These are phyloP conservation scores for Margarornis squamiger DNA, from an alignment of 2,797 vertebrate species.

Conservation along the genomic window DNA sequence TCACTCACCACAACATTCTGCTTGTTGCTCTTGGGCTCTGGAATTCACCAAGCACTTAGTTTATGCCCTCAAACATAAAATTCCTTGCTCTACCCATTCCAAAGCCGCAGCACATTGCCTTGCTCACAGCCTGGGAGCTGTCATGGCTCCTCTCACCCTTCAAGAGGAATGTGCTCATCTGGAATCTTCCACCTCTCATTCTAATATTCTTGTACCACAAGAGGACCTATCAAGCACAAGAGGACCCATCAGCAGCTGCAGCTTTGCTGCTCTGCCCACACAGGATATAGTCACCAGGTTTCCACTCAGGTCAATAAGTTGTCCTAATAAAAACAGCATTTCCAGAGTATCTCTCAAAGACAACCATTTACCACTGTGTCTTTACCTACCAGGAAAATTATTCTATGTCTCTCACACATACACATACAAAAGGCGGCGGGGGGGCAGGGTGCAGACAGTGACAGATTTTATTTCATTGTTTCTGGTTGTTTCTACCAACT, in stretches of 20 bases:
- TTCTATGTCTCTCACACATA: neutral
- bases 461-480: neutral
- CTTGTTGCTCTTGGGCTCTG: neutral
- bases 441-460: neutral
- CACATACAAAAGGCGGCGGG: rapidly evolving
- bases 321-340: neutral
- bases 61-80: neutral
- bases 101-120: neutral
- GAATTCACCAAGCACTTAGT: neutral
- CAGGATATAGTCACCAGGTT: rapidly evolving
- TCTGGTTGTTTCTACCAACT: neutral
- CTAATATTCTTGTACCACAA: neutral
- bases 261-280: neutral
- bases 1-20: neutral
- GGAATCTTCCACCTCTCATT: neutral
- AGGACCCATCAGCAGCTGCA: neutral
- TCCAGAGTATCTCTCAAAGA: neutral
- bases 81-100: neutral
- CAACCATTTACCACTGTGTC: neutral
- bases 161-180: neutral
- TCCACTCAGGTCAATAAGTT: neutral
- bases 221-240: neutral
- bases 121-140: rapidly evolving
- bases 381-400: neutral
- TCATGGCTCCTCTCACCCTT: neutral